These are phyloP conservation scores for Butastur rufipennis DNA, from an alignment of 2,113 vertebrate species.

Conservation along the genomic window DNA sequence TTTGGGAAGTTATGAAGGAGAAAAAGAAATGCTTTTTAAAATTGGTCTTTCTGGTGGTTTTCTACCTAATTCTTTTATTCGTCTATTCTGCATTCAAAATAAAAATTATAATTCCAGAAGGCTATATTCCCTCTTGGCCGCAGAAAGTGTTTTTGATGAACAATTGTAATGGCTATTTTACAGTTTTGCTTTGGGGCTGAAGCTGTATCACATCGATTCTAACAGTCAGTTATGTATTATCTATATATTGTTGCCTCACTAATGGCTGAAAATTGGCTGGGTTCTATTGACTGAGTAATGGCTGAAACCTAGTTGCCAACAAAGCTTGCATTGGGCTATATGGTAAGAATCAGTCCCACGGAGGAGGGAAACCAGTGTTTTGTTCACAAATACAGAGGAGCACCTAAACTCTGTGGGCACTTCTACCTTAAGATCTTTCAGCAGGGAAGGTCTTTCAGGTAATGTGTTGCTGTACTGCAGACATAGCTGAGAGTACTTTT, in stretches of 20 bases:
- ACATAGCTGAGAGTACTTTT: background rate
- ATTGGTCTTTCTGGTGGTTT: background rate
- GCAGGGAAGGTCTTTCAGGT: background rate
- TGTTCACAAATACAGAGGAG: background rate
- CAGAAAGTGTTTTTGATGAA: background rate
- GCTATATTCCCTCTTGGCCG: background rate
- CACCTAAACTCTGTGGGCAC: background rate
- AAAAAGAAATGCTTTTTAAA: background rate
- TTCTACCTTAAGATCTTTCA: background rate
- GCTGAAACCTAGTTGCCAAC: background rate
- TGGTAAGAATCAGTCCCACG: background rate
- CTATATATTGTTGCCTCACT: background rate
- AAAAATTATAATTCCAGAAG: background rate
- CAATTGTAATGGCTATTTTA: background rate
- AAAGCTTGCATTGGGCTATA: background rate
- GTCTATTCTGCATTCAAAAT: background rate
- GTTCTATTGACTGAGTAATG: background rate
- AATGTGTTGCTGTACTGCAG: background rate
- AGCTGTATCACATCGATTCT: background rate
- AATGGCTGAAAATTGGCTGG: background rate
- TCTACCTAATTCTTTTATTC: background rate
- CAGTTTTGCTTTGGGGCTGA: background rate
- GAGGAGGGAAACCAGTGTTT: background rate
- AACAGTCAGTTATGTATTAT: background rate
- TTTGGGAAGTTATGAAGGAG: background rate